Percentiles rank a stretch among this genome's conserved stretches.
phyloP scores from a whole-genome alignment of 2,888 invertebrate species.

The Metopia argyrocephala region DNA sequence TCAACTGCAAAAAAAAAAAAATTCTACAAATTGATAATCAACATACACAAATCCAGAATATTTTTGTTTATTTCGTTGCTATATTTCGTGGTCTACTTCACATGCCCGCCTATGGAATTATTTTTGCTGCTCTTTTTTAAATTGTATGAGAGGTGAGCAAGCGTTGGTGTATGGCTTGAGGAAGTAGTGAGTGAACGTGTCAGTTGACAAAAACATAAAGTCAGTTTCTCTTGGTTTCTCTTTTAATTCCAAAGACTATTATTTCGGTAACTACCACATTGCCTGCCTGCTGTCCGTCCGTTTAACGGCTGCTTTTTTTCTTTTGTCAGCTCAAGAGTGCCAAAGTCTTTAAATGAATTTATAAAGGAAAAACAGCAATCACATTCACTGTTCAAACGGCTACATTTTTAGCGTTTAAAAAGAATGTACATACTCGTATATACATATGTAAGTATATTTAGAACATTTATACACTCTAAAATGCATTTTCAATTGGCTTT shows the following conservation, averaged over 20 bases:
- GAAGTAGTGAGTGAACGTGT: conserved; percentile 39
- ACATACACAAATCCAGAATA: background rate
- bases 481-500: background rate
- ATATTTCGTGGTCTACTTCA: background rate
- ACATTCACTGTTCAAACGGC: background rate
- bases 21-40: background rate
- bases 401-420: no score
- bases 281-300: background rate
- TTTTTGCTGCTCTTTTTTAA: background rate
- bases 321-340: background rate
- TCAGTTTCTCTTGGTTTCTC: no score
- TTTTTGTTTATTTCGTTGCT: background rate
- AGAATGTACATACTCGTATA: no score
- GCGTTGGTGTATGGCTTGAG: background rate
- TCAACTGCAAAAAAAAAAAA: background rate
- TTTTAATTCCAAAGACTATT: background rate
- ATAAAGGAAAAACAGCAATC: background rate
- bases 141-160: background rate
- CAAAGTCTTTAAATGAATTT: background rate
- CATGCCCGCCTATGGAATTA: background rate
- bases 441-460: background rate
- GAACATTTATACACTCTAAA: background rate
- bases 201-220: conserved; percentile 41
- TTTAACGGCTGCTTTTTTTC: background rate
- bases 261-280: background rate